phyloP scores from a whole-genome alignment of 2,113 vertebrate genomes.

The Myotis lucifugus region DNA sequence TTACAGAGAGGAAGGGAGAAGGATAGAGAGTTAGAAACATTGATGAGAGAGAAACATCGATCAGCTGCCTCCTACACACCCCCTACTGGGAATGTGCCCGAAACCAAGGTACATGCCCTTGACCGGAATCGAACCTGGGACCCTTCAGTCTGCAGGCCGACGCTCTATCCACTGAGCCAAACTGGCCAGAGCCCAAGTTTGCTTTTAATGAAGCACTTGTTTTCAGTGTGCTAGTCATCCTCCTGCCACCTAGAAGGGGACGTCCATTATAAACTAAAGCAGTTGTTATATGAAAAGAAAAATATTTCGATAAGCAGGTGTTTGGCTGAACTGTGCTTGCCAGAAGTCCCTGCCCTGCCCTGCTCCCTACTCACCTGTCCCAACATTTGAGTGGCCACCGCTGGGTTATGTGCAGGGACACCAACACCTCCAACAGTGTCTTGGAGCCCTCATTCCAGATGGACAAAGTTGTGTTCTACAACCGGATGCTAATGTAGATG shows the following conservation, averaged over 20 bases:
- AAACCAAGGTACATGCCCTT: too few species aligned
- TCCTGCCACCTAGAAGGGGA: not conserved
- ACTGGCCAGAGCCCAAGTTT: not conserved
- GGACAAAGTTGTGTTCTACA: fast-evolving
- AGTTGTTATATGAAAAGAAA: not conserved
- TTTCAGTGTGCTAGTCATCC: not conserved
- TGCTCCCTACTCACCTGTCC: fast-evolving
- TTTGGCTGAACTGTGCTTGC: not conserved
- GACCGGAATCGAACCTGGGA: too few species aligned
- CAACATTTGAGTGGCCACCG: not conserved
- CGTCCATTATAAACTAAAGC: not conserved
- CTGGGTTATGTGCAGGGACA: not conserved
- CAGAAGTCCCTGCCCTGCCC: not conserved
- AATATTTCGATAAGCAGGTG: not conserved
- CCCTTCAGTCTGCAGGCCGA: too few species aligned
- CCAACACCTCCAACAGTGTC: not conserved
- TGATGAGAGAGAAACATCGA: too few species aligned
- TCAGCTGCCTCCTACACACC: too few species aligned
- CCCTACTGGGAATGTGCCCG: too few species aligned
- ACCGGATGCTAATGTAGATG: not conserved
- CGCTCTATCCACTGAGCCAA: too few species aligned
- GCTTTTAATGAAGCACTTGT: not conserved
- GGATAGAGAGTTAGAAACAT: too few species aligned
- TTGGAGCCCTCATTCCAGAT: not conserved
- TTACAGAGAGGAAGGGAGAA: too few species aligned